A percentile compares a stretch with the other conserved stretches of the same genome.
Conservation (phyloP, 2,888 invertebrate genomes). For the Aelia acuminata region DNA sequence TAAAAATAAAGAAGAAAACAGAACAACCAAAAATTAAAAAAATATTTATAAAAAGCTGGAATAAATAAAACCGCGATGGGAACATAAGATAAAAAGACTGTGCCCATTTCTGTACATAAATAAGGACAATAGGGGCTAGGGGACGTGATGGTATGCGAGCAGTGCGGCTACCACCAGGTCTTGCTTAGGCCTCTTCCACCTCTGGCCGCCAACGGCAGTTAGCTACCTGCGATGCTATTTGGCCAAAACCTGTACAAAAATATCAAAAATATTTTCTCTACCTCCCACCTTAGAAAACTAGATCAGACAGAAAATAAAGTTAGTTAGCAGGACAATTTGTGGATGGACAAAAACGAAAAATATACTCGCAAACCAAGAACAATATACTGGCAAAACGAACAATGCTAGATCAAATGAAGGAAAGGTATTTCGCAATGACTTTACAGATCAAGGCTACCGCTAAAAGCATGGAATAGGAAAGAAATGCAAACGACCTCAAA, state of each 20-base stretch:
- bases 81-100: neutral
- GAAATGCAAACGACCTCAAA: neutral
- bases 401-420: neutral
- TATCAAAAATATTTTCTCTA: too few relatives aligned
- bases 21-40: neutral
- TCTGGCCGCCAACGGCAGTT: neutral
- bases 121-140: neutral
- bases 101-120: conserved; percentile 6
- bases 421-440: neutral
- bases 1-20: neutral
- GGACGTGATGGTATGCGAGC: neutral
- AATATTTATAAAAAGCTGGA: neutral
- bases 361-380: too few relatives aligned
- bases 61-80: neutral
- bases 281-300: too few relatives aligned
- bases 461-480: neutral
- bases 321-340: too few relatives aligned
- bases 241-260: too few relatives aligned
- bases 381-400: too few relatives aligned
- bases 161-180: neutral
- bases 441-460: neutral
- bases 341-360: too few relatives aligned
- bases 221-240: too few relatives aligned
- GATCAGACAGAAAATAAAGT: too few relatives aligned
- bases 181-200: neutral